Evolutionary conservation across 1,140 invertebrate species (phyloP), one percentile per base, ranked within the genome.

Genomic region (Cotesia glomerata): DNA sequence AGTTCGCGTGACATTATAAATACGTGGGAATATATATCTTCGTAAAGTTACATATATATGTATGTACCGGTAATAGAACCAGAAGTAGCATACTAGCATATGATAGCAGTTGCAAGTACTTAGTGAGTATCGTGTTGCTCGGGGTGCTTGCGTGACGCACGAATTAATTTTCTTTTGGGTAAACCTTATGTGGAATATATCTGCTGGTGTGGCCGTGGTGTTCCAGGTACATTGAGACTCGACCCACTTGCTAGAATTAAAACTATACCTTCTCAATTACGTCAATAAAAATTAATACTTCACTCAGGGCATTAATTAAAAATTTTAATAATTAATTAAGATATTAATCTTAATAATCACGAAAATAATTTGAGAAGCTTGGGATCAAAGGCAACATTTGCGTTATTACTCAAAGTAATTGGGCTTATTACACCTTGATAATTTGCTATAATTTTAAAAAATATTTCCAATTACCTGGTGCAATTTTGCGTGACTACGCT

Each of bases 121-220:
- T 45, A 45, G 14, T 26, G 11, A 58, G 62, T 64, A 51, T 62
- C 61, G 69, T 71, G 61, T 70, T 70, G 51, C 52, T 56, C 45
- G 26, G 39, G 39, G 34, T 11, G 49, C 52, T 71, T 66, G 70
- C 70, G 70, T 72, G 70, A 72, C 45, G 63, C 70, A 72, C 70
- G 70, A 72, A 72, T 72, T 72, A 72, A 72, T 72, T 72, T 67
- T 67, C 45, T 67, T 39, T 54, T 58, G 26, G 7, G 14, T 18
- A 65, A 49, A 13, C n/a, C 49, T 14, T 59, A 13, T 64, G 4
- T 64, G 13, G 16, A 8, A 18, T 36, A 51, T 26, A 45, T 26
- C 35, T 35, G 16, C 32, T 61, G 56, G 5, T n/a, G 35, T 52
- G 68, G 58, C 68, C 68, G 45, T 70, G 68, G 56, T 39, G 68